Evolutionary conservation across 2,888 invertebrate genomes (phyloP).

Genomic region (Macrosoma leucophasiata): DNA sequence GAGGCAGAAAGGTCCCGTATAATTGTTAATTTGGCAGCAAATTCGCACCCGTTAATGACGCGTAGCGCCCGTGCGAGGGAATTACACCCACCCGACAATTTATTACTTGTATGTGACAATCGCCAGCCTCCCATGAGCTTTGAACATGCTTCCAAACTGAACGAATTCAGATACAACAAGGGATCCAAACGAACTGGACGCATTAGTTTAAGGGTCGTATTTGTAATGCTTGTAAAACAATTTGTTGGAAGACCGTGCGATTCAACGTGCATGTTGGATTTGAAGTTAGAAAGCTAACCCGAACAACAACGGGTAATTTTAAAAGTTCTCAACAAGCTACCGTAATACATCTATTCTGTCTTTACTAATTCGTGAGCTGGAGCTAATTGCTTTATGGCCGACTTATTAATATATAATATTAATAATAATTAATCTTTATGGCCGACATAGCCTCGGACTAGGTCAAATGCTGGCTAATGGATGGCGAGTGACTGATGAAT

Average conservation of each 20-base stretch:
- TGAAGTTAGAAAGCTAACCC: slow-evolving; percentile 30
- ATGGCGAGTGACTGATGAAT: too few species aligned
- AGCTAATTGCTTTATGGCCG: too few species aligned
- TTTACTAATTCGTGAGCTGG: too few species aligned
- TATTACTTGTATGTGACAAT: slow-evolving; percentile 58
- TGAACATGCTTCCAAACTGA: slow-evolving; percentile 5
- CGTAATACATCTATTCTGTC: too few species aligned
- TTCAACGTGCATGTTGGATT: slow-evolving; percentile 25
- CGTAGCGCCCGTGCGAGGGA: slow-evolving; percentile 42
- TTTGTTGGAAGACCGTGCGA: slow-evolving; percentile 40
- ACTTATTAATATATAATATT: too few species aligned
- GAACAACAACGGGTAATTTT: slow-evolving; percentile 27
- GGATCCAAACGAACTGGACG: slow-evolving; percentile 36
- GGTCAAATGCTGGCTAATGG: too few species aligned
- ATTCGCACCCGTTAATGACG: slow-evolving; percentile 64
- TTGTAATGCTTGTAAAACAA: slow-evolving; percentile 58
- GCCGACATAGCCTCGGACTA: too few species aligned
- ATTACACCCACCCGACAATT: slow-evolving; percentile 40
- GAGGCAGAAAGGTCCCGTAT: slow-evolving; percentile 51
- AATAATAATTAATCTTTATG: too few species aligned
- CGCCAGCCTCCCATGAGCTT: slow-evolving; percentile 34
- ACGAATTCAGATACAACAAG: background rate
- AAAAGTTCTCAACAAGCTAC: too few species aligned
- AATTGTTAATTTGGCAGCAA: slow-evolving; percentile 71
- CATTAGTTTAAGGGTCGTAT: slow-evolving; percentile 51